These are phyloP conservation scores for Chaenogobius annularis DNA, from an alignment of 2,113 vertebrate species.

Conservation along the genomic window DNA sequence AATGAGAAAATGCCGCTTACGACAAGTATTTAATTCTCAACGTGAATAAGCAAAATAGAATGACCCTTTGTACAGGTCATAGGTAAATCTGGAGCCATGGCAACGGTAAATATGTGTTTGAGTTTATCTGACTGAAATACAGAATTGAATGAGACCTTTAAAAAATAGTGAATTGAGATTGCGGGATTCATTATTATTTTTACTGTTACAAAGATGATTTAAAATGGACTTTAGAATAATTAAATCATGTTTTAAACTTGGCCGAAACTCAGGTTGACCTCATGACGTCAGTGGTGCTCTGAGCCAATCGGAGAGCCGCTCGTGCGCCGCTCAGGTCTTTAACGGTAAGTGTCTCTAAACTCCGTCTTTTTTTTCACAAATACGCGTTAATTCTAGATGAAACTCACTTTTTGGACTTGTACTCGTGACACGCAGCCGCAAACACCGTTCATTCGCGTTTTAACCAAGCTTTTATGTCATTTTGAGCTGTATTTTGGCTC, in stretches of 20 bases:
- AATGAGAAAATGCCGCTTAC: no score
- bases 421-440: not conserved
- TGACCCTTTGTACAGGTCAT: no score
- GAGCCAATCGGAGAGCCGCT: slow-evolving; percentile 1
- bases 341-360: not conserved
- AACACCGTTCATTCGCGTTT: not conserved
- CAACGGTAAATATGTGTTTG: no score
- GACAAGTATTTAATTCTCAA: no score
- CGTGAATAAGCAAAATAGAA: no score
- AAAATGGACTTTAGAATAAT: no score
- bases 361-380: not conserved
- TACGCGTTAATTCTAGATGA: not conserved
- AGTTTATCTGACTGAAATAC: no score
- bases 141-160: no score
- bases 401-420: not conserved
- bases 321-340: not conserved
- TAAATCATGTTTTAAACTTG: not conserved
- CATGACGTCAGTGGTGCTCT: not conserved
- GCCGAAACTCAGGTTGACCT: not conserved
- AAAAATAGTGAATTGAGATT: no score
- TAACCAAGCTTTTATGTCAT: not conserved
- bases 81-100: no score
- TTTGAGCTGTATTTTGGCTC: not conserved
- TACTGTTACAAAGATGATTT: no score
- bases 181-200: no score